These are phyloP conservation scores for Climacteris rufus DNA, from an alignment of 2,113 vertebrate species.

Conservation along the genomic window DNA sequence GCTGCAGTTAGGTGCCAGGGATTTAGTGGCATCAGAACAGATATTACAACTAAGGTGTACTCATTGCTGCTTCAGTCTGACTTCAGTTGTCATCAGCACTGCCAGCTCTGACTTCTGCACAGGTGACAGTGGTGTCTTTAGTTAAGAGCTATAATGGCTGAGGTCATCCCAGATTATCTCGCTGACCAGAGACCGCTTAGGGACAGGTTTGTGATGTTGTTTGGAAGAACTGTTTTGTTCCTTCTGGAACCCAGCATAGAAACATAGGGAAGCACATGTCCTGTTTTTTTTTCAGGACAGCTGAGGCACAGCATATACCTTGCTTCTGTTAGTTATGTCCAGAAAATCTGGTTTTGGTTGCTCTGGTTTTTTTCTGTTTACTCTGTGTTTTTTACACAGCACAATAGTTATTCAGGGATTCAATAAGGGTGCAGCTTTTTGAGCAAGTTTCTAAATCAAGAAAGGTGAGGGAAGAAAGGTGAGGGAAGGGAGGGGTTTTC, in stretches of 20 bases:
- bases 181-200: background rate
- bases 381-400: background rate
- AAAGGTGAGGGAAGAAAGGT: background rate
- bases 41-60: background rate
- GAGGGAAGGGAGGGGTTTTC: background rate
- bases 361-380: background rate
- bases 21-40: background rate
- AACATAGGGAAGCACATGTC: fast-evolving
- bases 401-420: background rate
- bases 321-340: background rate
- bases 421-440: background rate
- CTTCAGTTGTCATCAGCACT: background rate
- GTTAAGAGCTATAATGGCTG: background rate
- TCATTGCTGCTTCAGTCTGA: background rate
- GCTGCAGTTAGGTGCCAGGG: background rate
- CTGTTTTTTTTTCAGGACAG: background rate
- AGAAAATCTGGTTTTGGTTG: background rate
- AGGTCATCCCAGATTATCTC: background rate
- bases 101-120: background rate
- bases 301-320: background rate
- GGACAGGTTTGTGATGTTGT: background rate
- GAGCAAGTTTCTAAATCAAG: background rate
- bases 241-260: background rate
- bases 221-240: background rate
- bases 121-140: background rate